Base-by-base conservation (phyloP, 2,113 vertebrate genomes). In the Pardalotus punctatus region DNA sequence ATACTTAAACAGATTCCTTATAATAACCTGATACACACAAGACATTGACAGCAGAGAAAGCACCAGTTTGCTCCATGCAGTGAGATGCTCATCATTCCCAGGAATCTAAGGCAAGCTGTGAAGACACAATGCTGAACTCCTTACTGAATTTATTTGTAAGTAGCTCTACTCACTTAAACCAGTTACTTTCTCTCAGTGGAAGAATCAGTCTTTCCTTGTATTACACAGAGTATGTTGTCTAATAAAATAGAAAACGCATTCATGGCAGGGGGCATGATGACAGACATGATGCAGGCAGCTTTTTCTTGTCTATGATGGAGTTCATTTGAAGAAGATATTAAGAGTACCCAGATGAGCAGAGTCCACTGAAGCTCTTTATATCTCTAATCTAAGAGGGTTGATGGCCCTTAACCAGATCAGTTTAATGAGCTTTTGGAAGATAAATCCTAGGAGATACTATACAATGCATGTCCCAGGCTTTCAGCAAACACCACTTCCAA, bases 381-480 rank as follows among this genome's bases (percentile, higher is more conserved):
- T 50, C 80, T 90, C 83, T 96, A 78, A 94, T 86, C 88, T 81
- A 95, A 83, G 56, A 88, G 28, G 64, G 67, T 15, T 94, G 88
- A 96, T 94, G 72, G 79, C 80, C 93, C 70, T 96, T 96, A 96
- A 97, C 73, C 35, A 92, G 94, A 96, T 94, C 80, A 85, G 57
- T 94, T 92, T 96, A 96, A 97, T 77, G 70, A 96, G 96, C 92
- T 96, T 95, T 91, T 86, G 47, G 57, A 92, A 95, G 73, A 64
- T 84, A 94, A 95, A 83, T 93, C 94, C 91, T 94, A 42, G 27
- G 57, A 93, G 82, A 93, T 17, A 79, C 72, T 86, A 81, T 22
- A 89, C 61, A 50, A 72, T 3, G 57, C 40, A 48, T 8, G 29
- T 70, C 70, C 62, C 70, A 67, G 9, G 38, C 80, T 80, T 90